These are phyloP conservation scores for Stegophylla sp. DNA, from an alignment of 2,888 invertebrate genomes.

Conservation along the genomic window DNA sequence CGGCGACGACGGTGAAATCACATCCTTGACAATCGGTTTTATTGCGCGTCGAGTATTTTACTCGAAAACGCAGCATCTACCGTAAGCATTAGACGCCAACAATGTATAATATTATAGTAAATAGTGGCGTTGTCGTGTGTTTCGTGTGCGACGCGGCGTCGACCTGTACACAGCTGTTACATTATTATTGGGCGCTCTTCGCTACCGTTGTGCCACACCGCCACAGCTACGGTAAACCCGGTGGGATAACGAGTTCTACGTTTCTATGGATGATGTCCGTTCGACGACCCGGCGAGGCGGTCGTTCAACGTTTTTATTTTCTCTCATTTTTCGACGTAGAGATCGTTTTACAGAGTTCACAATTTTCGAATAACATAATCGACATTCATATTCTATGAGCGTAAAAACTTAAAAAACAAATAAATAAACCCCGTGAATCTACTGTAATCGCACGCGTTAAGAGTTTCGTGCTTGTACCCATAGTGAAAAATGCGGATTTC, in stretches of 20 bases:
- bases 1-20: slow-evolving; percentile 32
- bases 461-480: too few relatives aligned
- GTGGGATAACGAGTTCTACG: slow-evolving; percentile 44
- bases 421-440: neutral
- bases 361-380: neutral
- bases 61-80: neutral
- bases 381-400: neutral
- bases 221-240: neutral
- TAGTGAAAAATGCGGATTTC: too few relatives aligned
- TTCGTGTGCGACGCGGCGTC: neutral
- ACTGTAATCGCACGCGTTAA: too few relatives aligned
- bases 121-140: neutral
- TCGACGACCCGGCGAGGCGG: slow-evolving; percentile 35
- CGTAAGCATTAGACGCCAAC: neutral
- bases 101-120: neutral
- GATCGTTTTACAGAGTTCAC: neutral
- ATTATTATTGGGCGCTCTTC: neutral
- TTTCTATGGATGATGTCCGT: slow-evolving; percentile 35
- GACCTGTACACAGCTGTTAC: neutral
- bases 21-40: slow-evolving; percentile 43
- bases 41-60: slow-evolving; percentile 18
- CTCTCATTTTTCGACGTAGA: neutral
- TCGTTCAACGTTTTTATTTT: slow-evolving; percentile 41
- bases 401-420: neutral
- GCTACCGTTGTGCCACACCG: neutral